Evolutionary conservation across 2,113 vertebrate species (phyloP).

Genomic region (Cheilinus undulatus): DNA sequence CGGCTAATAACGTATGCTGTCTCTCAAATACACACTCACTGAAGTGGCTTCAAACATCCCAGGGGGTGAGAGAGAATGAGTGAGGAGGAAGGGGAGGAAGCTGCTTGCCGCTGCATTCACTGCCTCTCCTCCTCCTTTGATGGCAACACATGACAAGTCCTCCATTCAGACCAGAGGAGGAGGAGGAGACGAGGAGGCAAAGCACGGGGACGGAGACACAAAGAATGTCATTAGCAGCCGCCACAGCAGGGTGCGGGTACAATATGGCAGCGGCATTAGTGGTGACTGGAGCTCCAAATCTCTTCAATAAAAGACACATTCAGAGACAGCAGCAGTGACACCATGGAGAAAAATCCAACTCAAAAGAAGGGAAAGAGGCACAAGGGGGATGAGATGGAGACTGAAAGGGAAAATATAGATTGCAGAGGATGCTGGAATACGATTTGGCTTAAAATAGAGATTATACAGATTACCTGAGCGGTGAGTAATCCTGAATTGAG

Average conservation of each 20-base stretch:
- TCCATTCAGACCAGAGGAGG: slow-evolving; percentile 64
- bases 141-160: slow-evolving; percentile 65
- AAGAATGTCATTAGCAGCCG: slow-evolving; percentile 74
- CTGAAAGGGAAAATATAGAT: slow-evolving; percentile 26
- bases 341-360: slow-evolving; percentile 39
- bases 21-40: background rate
- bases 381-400: background rate
- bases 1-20: slow-evolving; percentile 26
- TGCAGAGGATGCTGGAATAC: slow-evolving; percentile 12
- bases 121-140: slow-evolving; percentile 50
- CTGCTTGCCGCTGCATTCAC: slow-evolving; percentile 52
- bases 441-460: slow-evolving; percentile 35
- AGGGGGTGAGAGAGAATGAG: slow-evolving; percentile 30
- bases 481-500: slow-evolving; percentile 31
- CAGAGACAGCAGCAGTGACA: slow-evolving; percentile 51
- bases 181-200: slow-evolving; percentile 47
- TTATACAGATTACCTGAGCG: slow-evolving; percentile 48
- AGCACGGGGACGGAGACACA: slow-evolving; percentile 63
- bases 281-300: slow-evolving; percentile 66
- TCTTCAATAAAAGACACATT: slow-evolving; percentile 73
- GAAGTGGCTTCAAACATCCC: slow-evolving; percentile 42
- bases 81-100: slow-evolving; percentile 12
- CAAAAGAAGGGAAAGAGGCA: slow-evolving; percentile 1
- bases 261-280: slow-evolving; percentile 73
- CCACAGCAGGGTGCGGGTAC: slow-evolving; percentile 65